phyloP scores from a whole-genome alignment of 2,113 vertebrate species.

The Aphyosemion australe region DNA sequence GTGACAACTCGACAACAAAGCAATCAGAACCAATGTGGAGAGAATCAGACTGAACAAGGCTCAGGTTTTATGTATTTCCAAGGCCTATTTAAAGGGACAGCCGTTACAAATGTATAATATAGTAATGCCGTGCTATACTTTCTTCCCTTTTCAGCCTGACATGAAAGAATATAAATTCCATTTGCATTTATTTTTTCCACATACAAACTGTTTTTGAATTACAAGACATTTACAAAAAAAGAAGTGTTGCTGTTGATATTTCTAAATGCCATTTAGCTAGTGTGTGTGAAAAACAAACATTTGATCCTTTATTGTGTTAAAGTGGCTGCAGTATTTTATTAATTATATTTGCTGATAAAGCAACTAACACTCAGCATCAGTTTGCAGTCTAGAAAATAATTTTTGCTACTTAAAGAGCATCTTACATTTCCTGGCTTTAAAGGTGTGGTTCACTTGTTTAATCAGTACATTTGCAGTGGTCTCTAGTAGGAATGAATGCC shows the following conservation, averaged over 20 bases:
- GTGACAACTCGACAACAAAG: constrained; percentile 16
- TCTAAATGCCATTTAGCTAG: background rate
- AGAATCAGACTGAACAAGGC: background rate
- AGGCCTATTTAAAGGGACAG: constrained; percentile 1
- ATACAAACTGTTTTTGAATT: background rate
- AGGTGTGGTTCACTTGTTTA: too few species aligned
- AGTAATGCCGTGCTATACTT: background rate
- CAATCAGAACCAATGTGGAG: background rate
- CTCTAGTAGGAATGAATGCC: too few species aligned
- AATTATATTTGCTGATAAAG: background rate
- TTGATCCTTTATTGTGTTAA: background rate
- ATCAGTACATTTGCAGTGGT: too few species aligned
- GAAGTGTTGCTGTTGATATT: background rate
- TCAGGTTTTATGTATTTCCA: background rate
- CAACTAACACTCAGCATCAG: too few species aligned
- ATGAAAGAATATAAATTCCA: background rate
- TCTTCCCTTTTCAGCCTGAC: background rate
- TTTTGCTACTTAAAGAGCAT: background rate
- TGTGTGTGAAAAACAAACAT: background rate
- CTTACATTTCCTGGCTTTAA: background rate
- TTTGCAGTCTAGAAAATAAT: background rate
- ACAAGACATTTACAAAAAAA: background rate
- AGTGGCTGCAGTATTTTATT: background rate
- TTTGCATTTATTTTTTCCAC: too few species aligned
- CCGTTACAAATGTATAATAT: background rate